A percentile compares a stretch with the other conserved stretches of the same genome.
phyloP scores from a whole-genome alignment of 2,888 invertebrate genomes.

The Drosophila macrothrix region DNA sequence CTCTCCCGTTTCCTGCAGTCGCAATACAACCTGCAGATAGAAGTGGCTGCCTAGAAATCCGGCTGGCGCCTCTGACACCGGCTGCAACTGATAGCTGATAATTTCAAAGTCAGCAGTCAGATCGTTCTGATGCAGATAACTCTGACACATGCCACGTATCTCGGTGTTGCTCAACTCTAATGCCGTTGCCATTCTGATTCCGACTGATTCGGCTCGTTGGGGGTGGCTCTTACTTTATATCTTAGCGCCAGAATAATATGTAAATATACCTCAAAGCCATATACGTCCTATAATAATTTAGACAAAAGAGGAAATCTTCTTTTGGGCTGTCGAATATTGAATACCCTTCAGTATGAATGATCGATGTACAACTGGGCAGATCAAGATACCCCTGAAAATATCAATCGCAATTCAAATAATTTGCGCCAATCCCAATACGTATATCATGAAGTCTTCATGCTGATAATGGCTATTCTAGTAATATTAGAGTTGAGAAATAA shows the following conservation, averaged over 20 bases:
- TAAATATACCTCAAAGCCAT: slow-evolving; percentile 6
- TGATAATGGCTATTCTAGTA: not conserved
- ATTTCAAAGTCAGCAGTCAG: slow-evolving; percentile 56
- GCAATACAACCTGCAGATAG: slow-evolving; percentile 73
- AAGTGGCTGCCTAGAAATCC: slow-evolving; percentile 83
- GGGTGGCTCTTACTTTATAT: slow-evolving; percentile 44
- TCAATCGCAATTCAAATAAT: not conserved
- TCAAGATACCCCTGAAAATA: not conserved
- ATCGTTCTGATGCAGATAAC: slow-evolving; percentile 59
- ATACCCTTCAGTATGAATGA: slow-evolving; percentile 5
- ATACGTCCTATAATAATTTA: slow-evolving; percentile 3
- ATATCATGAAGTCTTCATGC: not conserved
- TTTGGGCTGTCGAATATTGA: not conserved
- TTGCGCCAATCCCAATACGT: not conserved
- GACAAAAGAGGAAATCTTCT: not conserved
- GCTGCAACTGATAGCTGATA: slow-evolving; percentile 68
- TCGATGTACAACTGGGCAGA: too few relatives aligned
- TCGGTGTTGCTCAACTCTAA: slow-evolving; percentile 60
- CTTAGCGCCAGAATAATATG: not conserved
- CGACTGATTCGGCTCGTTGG: slow-evolving; percentile 38
- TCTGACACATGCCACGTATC: slow-evolving; percentile 70
- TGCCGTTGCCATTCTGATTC: slow-evolving; percentile 60
- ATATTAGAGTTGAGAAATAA: not conserved
- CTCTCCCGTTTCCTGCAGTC: slow-evolving; percentile 35
- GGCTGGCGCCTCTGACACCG: slow-evolving; percentile 74